These are phyloP conservation scores for Toxotes jaculatrix DNA, from an alignment of 2,113 vertebrate genomes.

Conservation along the genomic window DNA sequence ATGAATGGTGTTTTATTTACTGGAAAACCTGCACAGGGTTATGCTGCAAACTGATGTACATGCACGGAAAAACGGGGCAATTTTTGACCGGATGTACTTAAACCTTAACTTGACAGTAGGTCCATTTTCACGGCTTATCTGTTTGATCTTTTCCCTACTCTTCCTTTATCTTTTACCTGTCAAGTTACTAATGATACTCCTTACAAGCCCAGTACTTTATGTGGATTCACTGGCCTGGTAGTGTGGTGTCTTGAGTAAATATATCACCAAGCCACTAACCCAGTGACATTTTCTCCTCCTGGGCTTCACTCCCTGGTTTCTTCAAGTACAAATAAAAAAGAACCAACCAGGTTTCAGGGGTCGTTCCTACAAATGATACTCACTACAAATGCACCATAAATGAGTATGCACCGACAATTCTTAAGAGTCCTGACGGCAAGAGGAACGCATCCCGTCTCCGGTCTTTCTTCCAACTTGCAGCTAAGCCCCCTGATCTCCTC, in stretches of 20 bases:
- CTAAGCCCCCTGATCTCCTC: slow-evolving; percentile 21
- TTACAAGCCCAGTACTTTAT: too few relatives aligned
- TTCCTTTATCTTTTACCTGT: too few relatives aligned
- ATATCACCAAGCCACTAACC: too few relatives aligned
- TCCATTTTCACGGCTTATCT: too few relatives aligned
- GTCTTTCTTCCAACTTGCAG: not conserved
- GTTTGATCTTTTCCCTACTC: too few relatives aligned
- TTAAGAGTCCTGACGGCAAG: not conserved
- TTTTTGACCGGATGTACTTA: not conserved
- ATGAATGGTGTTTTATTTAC: not conserved
- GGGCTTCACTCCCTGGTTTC: not conserved
- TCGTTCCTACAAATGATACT: not conserved
- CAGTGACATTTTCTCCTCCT: too few relatives aligned
- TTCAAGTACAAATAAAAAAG: not conserved
- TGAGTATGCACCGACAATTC: not conserved
- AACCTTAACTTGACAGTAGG: too few relatives aligned
- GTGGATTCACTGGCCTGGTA: too few relatives aligned
- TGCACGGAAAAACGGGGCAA: not conserved
- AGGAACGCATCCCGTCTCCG: not conserved
- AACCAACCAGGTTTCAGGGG: too few relatives aligned
- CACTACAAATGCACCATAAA: not conserved
- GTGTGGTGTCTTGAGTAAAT: too few relatives aligned
- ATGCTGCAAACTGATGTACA: not conserved
- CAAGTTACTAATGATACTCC: too few relatives aligned
- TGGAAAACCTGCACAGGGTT: not conserved